These are phyloP conservation scores for Holacanthella duospinosa DNA, from an alignment of 2,888 invertebrate genomes.

Conservation along the genomic window DNA sequence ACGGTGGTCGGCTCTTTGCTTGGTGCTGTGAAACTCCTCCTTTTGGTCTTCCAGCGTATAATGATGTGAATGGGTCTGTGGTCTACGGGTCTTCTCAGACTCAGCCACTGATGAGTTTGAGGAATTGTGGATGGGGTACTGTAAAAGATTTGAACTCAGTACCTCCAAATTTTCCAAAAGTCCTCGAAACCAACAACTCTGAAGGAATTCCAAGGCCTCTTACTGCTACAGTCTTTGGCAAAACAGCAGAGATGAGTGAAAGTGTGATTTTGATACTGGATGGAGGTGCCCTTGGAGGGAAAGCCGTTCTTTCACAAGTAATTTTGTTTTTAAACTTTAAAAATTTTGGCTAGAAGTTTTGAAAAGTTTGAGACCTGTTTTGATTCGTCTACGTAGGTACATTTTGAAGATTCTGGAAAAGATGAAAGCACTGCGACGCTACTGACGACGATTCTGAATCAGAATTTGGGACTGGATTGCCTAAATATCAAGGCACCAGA, in stretches of 20 bases:
- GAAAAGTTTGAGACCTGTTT: not conserved
- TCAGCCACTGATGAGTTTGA: constrained; percentile 19
- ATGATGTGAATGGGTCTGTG: not conserved
- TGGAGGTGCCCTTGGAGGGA: constrained; percentile 53
- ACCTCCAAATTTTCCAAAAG: constrained; percentile 19
- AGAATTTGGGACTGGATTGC: constrained; percentile 56
- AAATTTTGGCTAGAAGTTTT: not conserved
- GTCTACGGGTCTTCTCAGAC: constrained; percentile 12
- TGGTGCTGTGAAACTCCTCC: constrained; percentile 35
- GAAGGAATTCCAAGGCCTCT: constrained; percentile 30
- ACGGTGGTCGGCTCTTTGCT: constrained; percentile 23
- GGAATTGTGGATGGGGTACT: constrained; percentile 12
- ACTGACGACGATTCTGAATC: too few relatives aligned
- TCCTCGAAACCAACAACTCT: constrained; percentile 32
- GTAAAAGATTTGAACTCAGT: constrained; percentile 18
- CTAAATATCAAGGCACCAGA: constrained; percentile 39
- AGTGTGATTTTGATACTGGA: constrained; percentile 26
- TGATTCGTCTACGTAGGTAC: constrained; percentile 49
- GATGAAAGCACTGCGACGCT: constrained; percentile 44
- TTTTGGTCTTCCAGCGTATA: constrained; percentile 18
- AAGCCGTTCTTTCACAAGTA: constrained; percentile 70
- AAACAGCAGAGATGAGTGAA: constrained; percentile 21
- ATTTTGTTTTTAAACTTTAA: not conserved
- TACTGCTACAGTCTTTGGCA: constrained; percentile 28
- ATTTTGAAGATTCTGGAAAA: constrained; percentile 52